Conservation (phyloP, 2,113 vertebrate species). For the Thamnaconus septentrionalis region DNA sequence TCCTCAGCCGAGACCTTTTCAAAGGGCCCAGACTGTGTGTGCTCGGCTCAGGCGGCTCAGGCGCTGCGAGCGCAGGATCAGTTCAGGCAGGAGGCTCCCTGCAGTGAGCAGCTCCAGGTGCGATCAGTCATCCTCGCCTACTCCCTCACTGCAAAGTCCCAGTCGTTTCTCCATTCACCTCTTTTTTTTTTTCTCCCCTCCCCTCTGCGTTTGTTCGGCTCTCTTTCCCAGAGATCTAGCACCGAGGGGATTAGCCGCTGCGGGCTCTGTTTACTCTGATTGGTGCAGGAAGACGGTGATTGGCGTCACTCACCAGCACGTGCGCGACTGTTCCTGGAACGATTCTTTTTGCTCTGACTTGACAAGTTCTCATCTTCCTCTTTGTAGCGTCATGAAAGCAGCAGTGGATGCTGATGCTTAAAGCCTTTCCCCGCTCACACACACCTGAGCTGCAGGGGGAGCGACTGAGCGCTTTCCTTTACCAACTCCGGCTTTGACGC, state of each 20-base stretch:
- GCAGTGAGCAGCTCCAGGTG: slow-evolving; percentile 45
- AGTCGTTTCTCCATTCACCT: slow-evolving; percentile 39
- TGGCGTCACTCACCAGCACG: not conserved
- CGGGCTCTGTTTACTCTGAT: slow-evolving; percentile 34
- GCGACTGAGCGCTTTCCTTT: slow-evolving; percentile 28
- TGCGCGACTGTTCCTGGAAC: slow-evolving; percentile 12
- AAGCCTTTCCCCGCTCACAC: slow-evolving; percentile 12
- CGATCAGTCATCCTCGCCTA: slow-evolving; percentile 52
- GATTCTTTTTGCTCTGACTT: slow-evolving; percentile 29
- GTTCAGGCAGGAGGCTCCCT: slow-evolving; percentile 16
- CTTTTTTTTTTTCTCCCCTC: slow-evolving; percentile 47
- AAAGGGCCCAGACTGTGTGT: slow-evolving; percentile 5
- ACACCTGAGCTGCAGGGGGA: slow-evolving; percentile 32
- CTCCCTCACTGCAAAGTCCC: slow-evolving; percentile 31
- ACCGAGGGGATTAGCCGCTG: slow-evolving; percentile 47
- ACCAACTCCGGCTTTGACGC: slow-evolving; percentile 38
- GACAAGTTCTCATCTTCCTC: slow-evolving; percentile 15
- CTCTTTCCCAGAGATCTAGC: slow-evolving; percentile 53
- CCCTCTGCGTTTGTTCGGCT: slow-evolving; percentile 44
- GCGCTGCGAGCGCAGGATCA: slow-evolving; percentile 27
- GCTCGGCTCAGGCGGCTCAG: slow-evolving; percentile 49
- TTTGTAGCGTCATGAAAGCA: slow-evolving; percentile 23
- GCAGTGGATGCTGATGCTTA: slow-evolving; percentile 27
- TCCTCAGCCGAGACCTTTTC: slow-evolving; percentile 10
- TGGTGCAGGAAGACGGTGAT: slow-evolving; percentile 33